These are phyloP conservation scores for Crax fasciolata DNA, from an alignment of 2,797 vertebrate genomes.

Conservation along the genomic window DNA sequence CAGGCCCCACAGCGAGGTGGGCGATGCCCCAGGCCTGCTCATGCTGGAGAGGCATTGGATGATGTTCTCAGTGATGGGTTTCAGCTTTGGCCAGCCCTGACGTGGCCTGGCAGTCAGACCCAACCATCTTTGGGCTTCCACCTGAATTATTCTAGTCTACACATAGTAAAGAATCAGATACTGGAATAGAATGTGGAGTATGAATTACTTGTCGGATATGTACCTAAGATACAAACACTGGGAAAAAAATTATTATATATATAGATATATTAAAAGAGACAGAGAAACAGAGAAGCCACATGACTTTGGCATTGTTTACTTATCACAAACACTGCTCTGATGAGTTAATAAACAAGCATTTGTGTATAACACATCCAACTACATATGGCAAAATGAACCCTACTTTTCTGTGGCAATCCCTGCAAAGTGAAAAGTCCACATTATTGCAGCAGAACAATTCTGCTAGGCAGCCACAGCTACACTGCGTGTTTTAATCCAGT, in stretches of 20 bases:
- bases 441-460: not conserved
- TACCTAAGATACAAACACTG: not conserved
- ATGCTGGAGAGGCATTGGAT: no score
- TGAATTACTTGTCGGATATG: not conserved
- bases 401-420: not conserved
- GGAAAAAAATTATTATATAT: not conserved
- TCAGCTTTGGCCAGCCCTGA: no score
- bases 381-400: not conserved
- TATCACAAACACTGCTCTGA: not conserved
- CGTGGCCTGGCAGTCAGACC: no score
- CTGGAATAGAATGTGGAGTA: not conserved
- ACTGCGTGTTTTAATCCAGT: not conserved
- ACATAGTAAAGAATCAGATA: not conserved
- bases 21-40: no score
- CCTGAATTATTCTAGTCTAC: no score
- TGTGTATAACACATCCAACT: not conserved
- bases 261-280: not conserved
- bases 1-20: no score
- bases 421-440: not conserved
- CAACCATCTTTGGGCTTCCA: no score
- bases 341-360: not conserved
- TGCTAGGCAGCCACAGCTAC: not conserved
- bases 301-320: not conserved
- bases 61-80: no score
- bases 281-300: not conserved